These are phyloP conservation scores for Emydura subglobosa DNA, from an alignment of 2,113 vertebrate species.

Conservation along the genomic window DNA sequence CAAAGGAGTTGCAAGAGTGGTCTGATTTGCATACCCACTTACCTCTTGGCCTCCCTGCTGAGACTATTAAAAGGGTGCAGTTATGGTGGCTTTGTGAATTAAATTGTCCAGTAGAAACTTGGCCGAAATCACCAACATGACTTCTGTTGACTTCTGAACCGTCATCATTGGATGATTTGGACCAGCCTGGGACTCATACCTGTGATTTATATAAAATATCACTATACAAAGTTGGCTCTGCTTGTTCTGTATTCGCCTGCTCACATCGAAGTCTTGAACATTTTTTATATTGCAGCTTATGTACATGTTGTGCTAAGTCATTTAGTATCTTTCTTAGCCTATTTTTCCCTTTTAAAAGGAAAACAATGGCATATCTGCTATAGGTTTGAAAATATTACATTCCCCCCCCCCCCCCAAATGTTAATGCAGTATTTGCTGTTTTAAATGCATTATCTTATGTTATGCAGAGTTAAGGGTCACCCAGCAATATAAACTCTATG, in stretches of 20 bases:
- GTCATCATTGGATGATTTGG: rapidly evolving
- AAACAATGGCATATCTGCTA: neutral
- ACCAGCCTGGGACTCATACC: neutral
- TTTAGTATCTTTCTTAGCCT: neutral
- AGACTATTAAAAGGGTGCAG: neutral
- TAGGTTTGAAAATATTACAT: neutral
- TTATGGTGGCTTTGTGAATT: neutral
- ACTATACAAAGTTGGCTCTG: neutral
- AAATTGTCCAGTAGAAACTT: neutral
- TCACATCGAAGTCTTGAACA: neutral
- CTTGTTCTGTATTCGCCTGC: neutral
- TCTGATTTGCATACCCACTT: neutral
- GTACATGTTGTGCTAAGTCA: neutral
- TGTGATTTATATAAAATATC: neutral
- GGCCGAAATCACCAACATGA: neutral
- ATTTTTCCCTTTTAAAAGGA: neutral
- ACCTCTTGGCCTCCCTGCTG: neutral
- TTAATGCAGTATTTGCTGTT: neutral
- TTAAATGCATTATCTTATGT: neutral
- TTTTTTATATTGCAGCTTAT: neutral
- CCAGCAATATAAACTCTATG: neutral
- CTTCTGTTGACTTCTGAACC: neutral
- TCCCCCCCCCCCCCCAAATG: neutral
- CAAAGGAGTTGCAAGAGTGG: neutral
- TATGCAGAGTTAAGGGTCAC: neutral